These are phyloP conservation scores for Lasiurus cinereus DNA, from an alignment of 2,113 vertebrate species.

Conservation along the genomic window DNA sequence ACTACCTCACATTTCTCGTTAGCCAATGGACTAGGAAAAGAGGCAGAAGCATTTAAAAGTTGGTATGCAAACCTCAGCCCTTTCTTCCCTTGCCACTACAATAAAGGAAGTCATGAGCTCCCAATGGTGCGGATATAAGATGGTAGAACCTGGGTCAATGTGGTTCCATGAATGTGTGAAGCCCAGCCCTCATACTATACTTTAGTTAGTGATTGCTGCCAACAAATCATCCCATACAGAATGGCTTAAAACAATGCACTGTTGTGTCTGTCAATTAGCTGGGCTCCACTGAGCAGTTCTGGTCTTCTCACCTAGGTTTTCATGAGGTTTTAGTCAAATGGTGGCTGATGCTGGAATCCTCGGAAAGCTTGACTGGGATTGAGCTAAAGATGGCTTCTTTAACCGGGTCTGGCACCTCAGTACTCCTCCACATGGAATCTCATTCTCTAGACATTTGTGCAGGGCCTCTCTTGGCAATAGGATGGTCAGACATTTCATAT, in stretches of 20 bases:
- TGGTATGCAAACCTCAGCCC: background rate
- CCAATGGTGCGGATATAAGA: background rate
- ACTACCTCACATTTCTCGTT: background rate
- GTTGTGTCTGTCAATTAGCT: background rate
- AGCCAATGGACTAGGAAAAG: background rate
- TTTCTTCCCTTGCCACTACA: background rate
- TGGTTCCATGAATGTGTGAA: background rate
- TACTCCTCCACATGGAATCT: background rate
- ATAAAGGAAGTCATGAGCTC: background rate
- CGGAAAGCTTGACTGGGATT: background rate
- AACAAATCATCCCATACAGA: background rate
- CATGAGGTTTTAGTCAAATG: background rate
- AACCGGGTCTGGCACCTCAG: background rate
- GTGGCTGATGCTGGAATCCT: background rate
- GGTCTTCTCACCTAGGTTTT: background rate
- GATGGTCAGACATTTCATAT: background rate
- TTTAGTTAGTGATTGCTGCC: background rate
- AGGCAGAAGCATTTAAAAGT: background rate
- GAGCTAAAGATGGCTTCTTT: background rate
- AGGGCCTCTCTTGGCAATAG: background rate
- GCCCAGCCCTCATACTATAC: background rate
- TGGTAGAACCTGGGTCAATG: background rate
- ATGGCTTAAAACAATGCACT: background rate
- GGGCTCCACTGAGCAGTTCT: background rate
- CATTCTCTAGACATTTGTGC: background rate